Base-by-base conservation (phyloP, 2,797 vertebrate genomes). In the Babyrousa celebensis region DNA sequence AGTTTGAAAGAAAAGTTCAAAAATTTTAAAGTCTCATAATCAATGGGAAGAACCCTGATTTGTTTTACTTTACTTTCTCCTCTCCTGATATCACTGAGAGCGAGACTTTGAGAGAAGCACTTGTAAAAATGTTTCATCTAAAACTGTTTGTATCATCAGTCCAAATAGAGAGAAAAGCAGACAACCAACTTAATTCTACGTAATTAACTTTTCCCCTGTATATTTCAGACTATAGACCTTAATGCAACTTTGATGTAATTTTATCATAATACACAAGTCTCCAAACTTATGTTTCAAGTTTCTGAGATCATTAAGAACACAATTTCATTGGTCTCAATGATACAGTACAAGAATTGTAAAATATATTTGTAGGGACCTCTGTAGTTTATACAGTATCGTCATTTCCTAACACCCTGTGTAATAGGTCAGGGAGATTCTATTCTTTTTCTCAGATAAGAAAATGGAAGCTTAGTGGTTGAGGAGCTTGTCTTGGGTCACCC, bases 401-500 rank as follows among this genome's bases (percentile, higher is more conserved):
- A 58, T 70, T 65, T 70, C 12, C 27, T 20, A n/a, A 14, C 2
- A n/a, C 27, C 11, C 7, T 25, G 6, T 17, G 2, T 8, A 21
- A 56, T 17, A 60, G 68, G 20, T 65, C 40, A 75, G 21, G 75
- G 40, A 74, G 71, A 72, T 79, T 74, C 14, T 63, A 6, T 63
- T 87, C 72, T 20, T 84, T 83, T 78, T 85, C 25, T 63, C 56
- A 60, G 48, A 52, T 77, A 65, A 94, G 91, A 58, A 89, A 92
- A 54, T 27, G 40, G 56, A 71, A 27, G 10, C 77, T 82, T 56
- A 88, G 85, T 70, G 36, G 2, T 23, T n/a, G 25, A 79, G 52
- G 43, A 74, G 14, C 14, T 65, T 77, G n/a, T 77, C 85, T 58
- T 40, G 21, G 54, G 70, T 95, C 77, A 78, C 32, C 84, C 84